phyloP scores from a whole-genome alignment of 2,888 invertebrate genomes.

The Scaptodrosophila latifasciaeformis region DNA sequence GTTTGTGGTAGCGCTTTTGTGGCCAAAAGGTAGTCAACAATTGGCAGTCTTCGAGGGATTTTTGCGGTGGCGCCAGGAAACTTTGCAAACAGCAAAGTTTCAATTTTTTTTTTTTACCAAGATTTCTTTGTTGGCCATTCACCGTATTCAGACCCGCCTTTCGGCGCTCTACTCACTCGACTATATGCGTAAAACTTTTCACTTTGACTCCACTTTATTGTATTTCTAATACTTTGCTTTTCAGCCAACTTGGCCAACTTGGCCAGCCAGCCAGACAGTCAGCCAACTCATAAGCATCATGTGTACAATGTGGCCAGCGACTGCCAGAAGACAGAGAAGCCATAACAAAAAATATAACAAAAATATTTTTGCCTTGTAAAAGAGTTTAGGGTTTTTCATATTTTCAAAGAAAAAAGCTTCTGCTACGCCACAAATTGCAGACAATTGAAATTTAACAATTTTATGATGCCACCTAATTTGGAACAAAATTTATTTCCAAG shows the following conservation, averaged over 20 bases:
- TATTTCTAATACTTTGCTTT: constrained; percentile 69
- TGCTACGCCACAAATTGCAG: constrained; percentile 66
- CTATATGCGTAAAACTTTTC: constrained; percentile 69
- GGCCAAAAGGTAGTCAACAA: constrained; percentile 33
- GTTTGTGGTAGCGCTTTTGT: constrained; percentile 67
- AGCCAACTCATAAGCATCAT: constrained; percentile 32
- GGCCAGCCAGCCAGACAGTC: constrained; percentile 17
- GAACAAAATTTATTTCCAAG: constrained; percentile 34
- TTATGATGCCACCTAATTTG: constrained; percentile 66
- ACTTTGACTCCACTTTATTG: constrained; percentile 71
- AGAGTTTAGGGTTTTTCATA: no score
- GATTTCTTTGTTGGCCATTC: constrained; percentile 48
- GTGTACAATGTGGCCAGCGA: constrained; percentile 66
- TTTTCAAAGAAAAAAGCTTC: no score
- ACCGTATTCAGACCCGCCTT: constrained; percentile 40
- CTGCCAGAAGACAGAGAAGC: no score
- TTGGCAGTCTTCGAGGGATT: constrained; percentile 11
- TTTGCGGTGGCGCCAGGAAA: constrained; percentile 42
- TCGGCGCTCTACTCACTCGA: no score
- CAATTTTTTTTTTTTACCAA: constrained; percentile 39
- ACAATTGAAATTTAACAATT: constrained; percentile 66
- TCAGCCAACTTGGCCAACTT: constrained; percentile 53
- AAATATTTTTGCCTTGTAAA: no score
- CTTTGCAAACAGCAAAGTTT: constrained; percentile 61
- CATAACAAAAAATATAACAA: no score